Percentiles rank a stretch among this genome's conserved stretches.
phyloP scores from a whole-genome alignment of 2,113 vertebrate genomes.

The Microtus oregoni region DNA sequence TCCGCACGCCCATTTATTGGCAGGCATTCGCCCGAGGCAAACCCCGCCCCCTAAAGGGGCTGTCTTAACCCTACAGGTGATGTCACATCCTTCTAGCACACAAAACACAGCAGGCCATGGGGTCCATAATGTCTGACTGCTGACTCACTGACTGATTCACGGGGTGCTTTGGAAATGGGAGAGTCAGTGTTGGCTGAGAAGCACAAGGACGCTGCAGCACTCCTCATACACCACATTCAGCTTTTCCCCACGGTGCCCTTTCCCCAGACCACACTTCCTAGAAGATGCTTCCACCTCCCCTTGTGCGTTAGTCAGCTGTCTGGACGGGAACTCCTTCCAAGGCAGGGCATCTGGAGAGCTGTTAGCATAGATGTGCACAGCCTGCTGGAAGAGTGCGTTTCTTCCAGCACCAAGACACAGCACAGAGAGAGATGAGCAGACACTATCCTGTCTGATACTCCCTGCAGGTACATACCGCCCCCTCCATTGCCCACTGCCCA shows the following conservation, averaged over 20 bases:
- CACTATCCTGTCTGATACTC: neutral
- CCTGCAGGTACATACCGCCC: neutral
- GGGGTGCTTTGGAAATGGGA: neutral
- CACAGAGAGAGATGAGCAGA: neutral
- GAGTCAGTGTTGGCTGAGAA: too few relatives aligned
- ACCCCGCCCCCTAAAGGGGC: too few relatives aligned
- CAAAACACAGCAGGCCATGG: neutral
- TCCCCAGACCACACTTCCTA: rapidly evolving
- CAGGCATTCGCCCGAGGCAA: too few relatives aligned
- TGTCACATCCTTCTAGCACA: neutral
- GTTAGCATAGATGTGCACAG: rapidly evolving
- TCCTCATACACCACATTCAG: neutral
- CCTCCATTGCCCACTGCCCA: neutral
- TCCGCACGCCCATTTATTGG: too few relatives aligned
- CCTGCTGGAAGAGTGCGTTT: neutral
- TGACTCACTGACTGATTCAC: neutral
- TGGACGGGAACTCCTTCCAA: neutral
- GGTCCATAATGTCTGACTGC: neutral
- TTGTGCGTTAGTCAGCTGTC: neutral
- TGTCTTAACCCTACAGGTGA: too few relatives aligned
- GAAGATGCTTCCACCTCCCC: neutral
- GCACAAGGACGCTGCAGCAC: rapidly evolving
- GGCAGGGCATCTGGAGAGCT: neutral
- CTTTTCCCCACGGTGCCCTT: rapidly evolving
- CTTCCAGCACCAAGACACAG: neutral